These are phyloP conservation scores for Blastomussa wellsi DNA, from an alignment of 92 coral and sea anemone species.

Conservation along the genomic window DNA sequence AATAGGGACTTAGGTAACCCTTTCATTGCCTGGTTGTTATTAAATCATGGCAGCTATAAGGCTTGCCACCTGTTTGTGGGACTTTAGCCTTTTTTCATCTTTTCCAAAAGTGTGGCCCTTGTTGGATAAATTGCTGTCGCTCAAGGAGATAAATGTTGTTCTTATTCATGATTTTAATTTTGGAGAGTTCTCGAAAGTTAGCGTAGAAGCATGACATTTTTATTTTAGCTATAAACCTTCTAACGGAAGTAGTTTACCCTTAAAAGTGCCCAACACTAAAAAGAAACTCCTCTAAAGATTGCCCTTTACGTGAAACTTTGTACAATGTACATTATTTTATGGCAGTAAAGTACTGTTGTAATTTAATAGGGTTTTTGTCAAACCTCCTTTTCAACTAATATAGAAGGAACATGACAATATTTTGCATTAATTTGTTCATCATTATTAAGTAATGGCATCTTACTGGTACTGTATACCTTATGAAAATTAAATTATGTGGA, in stretches of 20 bases:
- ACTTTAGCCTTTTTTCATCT: neutral
- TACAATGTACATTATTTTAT: neutral
- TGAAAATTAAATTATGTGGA: neutral
- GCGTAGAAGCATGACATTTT: neutral
- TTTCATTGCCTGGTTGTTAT: neutral
- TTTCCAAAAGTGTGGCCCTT: neutral
- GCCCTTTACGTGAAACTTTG: neutral
- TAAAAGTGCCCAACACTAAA: neutral
- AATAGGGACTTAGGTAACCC: neutral
- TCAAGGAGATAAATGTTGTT: neutral
- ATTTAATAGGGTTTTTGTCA: neutral
- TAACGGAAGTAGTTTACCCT: neutral
- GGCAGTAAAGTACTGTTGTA: neutral
- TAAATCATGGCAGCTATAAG: neutral
- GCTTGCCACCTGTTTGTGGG: neutral
- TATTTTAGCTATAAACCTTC: neutral
- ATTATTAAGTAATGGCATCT: slow-evolving; percentile 11
- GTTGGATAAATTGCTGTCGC: neutral
- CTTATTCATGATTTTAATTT: neutral
- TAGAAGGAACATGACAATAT: neutral
- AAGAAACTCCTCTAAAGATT: neutral
- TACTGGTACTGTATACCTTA: slow-evolving; percentile 23
- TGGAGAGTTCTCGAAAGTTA: neutral
- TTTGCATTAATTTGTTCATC: neutral
- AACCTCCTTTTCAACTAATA: neutral